Evolutionary conservation across 2,797 vertebrate species (phyloP), one percentile per base, ranked within the genome.

Genomic region (Remorina albescens): DNA sequence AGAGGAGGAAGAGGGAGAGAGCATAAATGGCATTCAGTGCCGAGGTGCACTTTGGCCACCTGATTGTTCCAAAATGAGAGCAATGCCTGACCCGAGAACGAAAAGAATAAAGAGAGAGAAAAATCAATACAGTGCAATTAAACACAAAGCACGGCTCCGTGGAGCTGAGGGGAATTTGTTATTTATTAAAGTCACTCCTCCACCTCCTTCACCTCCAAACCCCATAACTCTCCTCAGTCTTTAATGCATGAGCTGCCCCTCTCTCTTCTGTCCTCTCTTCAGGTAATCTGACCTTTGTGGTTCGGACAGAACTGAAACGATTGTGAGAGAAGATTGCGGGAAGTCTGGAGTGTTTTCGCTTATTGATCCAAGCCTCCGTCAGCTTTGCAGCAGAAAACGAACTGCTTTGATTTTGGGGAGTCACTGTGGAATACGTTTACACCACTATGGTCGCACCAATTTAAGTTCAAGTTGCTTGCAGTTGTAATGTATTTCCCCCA

Each of bases 51-150:
- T 87, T 90, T 88, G 88, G 88, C 88, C 87, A 89, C 89, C 90
- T 92, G 93, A 94, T 93, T 94, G 91, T 88, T 91, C 90, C 90
- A 86, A 91, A 95, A 93, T 92, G 89, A 93, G 91, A 91, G 86
- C 85, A 81, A 85, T 85, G 89, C 79, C 88, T 55, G 64, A 86
- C 74, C 82, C 25, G 65, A 77, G 88, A 85, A 84, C 32, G 86
- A 85, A 73, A 91, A 88, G 86, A 86, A 87, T n/a, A 80, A 72
- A 73, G 82, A 81, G 82, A 67, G 76, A 36, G 74, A 71, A 89
- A 94, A 94, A 94, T 94, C 94, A 93, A 93, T 94, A 93, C 63
- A n/a, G 86, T 86, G 89, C 93, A 94, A 95, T 95, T 95, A 95
- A 94, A 94, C 87, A 94, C 88, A 92, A 93, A 93, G 89, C 82